Base-by-base conservation (phyloP, 2,888 invertebrate genomes). In the Ischnus inquisitorius region DNA sequence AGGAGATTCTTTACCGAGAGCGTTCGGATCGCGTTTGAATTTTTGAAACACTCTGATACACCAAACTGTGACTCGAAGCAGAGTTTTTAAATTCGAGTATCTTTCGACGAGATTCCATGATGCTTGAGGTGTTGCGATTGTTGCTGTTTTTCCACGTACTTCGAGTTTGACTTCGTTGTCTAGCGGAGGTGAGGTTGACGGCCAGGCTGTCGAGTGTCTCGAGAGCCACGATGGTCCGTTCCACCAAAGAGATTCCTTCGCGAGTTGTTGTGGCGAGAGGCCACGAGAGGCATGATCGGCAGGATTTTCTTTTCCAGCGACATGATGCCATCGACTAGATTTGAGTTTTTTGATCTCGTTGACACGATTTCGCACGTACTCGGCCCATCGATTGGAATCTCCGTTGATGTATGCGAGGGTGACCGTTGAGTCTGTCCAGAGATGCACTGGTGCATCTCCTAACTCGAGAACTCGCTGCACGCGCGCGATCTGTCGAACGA, bases 271-370 rank as follows among this genome's bases (percentile, higher is more conserved):
- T 41, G 74, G 74, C 60, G 79, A 74, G 48, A 72, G 65, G 0
- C 90, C 89, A 19, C 90, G 79, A 14, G 90, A 89, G 2, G 89
- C 89, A 51, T 78, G 67, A 78, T 90, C 90, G 12, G 90, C 89
- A 2, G 88, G 89, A 75, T 89, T 90, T n/a, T 88, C 60, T 5
- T 19, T 3, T 0, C 87, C 85, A 6, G 79, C 6, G 8, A 89
- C 87, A 64, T 89, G 88, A 22, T 80, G 82, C 88, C 89, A 90
- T 34, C 87, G 87, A 51, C 34, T 34, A 1, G 85, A 68, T 16
- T 85, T 51, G 0, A 46, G 57, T 3, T 74, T 82, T 6, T 88
- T 68, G 10, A 90, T 88, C 69, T 88, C 88, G 5, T 87, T 87
- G 0, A 87, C 86, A 1, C 88, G 71, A 71, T 89, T 90, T 0